Evolutionary conservation across 2,888 invertebrate species (phyloP).

Genomic region (Synergus laeviventris): DNA sequence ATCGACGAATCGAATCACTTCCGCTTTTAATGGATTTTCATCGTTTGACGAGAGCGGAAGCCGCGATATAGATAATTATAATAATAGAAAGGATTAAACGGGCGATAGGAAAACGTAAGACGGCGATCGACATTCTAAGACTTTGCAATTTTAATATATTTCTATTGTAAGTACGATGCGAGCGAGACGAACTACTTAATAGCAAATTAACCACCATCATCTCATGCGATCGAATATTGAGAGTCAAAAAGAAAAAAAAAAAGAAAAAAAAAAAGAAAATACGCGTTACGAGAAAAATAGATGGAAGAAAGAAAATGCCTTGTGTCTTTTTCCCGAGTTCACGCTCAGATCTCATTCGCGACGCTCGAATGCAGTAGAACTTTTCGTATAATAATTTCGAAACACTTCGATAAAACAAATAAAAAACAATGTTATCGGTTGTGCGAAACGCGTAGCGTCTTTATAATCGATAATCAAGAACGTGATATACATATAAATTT

Average conservation of each 20-base stretch:
- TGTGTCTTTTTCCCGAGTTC: conserved; percentile 21
- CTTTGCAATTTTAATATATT: conserved; percentile 72
- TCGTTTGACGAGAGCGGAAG: conserved; percentile 40
- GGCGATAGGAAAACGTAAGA: conserved; percentile 51
- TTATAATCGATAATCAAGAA: conserved; percentile 32
- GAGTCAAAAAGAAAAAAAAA: too few species aligned
- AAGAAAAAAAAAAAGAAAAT: too few species aligned
- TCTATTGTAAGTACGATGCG: conserved; percentile 67
- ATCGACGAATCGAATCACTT: conserved; percentile 7
- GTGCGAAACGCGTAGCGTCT: conserved; percentile 11
- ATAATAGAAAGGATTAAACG: conserved; percentile 46
- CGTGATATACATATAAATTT: conserved; percentile 34
- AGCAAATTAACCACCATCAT: conserved; percentile 52
- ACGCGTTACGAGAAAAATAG: conserved; percentile 2
- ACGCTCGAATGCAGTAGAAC: conserved; percentile 30
- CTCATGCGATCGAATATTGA: conserved; percentile 16
- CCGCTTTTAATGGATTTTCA: neutral
- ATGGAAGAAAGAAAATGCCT: conserved; percentile 23
- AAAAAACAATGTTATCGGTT: conserved; percentile 19
- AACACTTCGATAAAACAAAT: neutral
- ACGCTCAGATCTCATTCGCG: conserved; percentile 28
- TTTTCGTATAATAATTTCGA: conserved; percentile 32
- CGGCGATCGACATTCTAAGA: conserved; percentile 60
- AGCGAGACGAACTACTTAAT: conserved; percentile 56
- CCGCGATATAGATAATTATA: conserved; percentile 42